A percentile compares a stretch with the other conserved stretches of the same genome.
These are phyloP conservation scores for Caenorhabditis brenneri DNA, from an alignment of 1,140 invertebrate species.

Conservation along the genomic window DNA sequence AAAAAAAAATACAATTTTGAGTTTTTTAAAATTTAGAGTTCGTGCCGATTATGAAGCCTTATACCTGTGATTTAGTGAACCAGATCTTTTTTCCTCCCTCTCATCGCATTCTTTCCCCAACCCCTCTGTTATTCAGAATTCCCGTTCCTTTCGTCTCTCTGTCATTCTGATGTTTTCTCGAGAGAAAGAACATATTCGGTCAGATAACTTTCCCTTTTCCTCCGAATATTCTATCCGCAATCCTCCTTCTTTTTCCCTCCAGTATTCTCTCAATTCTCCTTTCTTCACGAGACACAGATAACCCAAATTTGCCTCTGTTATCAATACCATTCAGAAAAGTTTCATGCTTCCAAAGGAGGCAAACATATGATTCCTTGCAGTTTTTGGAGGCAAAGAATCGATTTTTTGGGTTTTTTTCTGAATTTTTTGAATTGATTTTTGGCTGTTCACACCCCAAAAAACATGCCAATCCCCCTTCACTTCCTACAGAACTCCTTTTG, in stretches of 20 bases:
- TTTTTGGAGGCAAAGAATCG: too few relatives aligned
- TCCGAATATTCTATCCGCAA: neutral
- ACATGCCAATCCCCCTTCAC: neutral
- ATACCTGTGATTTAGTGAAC: too few relatives aligned
- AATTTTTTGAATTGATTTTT: neutral
- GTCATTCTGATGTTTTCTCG: neutral
- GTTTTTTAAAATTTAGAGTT: too few relatives aligned
- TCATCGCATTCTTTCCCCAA: too few relatives aligned
- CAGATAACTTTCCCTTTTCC: conserved; percentile 6
- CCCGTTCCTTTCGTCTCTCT: neutral
- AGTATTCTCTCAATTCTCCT: neutral
- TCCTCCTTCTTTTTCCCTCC: neutral
- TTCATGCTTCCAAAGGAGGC: neutral
- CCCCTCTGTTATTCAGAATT: too few relatives aligned
- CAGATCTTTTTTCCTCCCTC: too few relatives aligned
- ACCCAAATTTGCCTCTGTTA: conserved; percentile 29
- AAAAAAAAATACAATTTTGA: too few relatives aligned
- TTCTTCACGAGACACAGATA: neutral
- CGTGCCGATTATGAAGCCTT: too few relatives aligned
- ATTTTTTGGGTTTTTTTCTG: too few relatives aligned
- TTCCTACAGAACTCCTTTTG: neutral
- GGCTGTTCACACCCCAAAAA: neutral
- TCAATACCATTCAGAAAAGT: conserved; percentile 7
- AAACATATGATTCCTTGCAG: conserved; percentile 1
- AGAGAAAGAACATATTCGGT: neutral